Conservation (phyloP, 1,140 invertebrate genomes). For the Conus betulinus region DNA sequence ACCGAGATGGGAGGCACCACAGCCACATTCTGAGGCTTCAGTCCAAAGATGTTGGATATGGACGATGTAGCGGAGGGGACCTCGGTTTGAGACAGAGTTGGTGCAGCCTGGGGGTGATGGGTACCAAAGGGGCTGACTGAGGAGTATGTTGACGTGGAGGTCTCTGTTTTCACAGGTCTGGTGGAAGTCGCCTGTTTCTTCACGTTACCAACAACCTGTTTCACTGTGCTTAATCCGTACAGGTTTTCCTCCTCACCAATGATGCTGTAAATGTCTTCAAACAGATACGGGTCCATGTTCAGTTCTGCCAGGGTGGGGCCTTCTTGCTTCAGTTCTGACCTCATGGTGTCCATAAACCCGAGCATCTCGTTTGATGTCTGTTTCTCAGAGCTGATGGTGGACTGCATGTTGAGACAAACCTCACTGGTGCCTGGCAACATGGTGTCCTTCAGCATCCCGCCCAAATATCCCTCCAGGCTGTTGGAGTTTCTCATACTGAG, state of each 20-base stretch:
- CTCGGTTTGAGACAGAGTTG: not conserved
- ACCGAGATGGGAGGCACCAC: slow-evolving; percentile 22
- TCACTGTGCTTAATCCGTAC: not conserved
- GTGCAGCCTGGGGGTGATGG: too few relatives aligned
- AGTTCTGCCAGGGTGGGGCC: slow-evolving; percentile 91
- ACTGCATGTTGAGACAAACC: not conserved
- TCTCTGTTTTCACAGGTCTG: not conserved
- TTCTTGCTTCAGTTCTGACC: not conserved
- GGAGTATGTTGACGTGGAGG: not conserved
- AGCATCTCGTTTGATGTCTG: not conserved
- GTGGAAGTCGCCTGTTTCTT: not conserved
- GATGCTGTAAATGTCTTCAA: slow-evolving; percentile 75
- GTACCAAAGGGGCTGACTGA: not conserved
- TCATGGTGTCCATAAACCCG: not conserved
- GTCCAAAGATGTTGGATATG: not conserved
- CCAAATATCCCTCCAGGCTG: slow-evolving; percentile 37
- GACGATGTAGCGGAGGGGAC: not conserved
- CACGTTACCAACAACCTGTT: not conserved
- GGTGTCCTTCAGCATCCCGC: slow-evolving; percentile 17
- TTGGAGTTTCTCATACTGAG: slow-evolving; percentile 56
- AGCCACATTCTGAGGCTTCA: not conserved
- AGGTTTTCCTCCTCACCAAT: slow-evolving; percentile 38
- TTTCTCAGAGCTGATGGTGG: not conserved
- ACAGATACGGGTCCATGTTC: slow-evolving; percentile 83
- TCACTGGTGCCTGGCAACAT: not conserved